Percentiles rank a stretch among this genome's conserved stretches.
phyloP scores from a whole-genome alignment of 2,113 vertebrate species.

The Ceyx melanurus region DNA sequence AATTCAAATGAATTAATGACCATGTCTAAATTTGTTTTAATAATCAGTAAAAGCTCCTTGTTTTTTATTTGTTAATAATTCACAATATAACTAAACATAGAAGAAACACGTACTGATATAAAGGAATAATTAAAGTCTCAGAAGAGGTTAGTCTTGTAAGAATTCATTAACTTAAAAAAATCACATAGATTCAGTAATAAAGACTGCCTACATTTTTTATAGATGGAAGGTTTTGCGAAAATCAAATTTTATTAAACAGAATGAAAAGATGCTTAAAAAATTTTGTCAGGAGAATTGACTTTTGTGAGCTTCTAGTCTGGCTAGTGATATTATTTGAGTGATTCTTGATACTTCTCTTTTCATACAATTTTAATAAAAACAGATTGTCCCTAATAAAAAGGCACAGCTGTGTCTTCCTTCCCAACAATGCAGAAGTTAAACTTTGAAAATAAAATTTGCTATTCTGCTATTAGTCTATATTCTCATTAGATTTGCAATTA shows the following conservation, averaged over 20 bases:
- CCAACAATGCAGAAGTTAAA: neutral
- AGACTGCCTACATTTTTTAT: neutral
- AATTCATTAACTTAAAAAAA: neutral
- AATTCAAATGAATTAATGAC: neutral
- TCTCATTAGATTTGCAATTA: neutral
- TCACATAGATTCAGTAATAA: neutral
- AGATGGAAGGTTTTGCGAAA: neutral
- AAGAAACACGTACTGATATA: neutral
- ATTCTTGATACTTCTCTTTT: neutral
- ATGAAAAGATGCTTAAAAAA: slow-evolving; percentile 8
- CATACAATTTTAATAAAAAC: slow-evolving; percentile 53
- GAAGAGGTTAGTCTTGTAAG: neutral
- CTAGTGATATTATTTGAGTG: neutral
- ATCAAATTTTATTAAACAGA: slow-evolving; percentile 3
- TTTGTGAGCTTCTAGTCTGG: neutral
- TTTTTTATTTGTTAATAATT: neutral
- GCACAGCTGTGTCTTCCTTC: neutral
- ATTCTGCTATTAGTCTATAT: neutral
- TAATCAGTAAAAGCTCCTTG: neutral
- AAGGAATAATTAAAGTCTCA: neutral
- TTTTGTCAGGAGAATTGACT: neutral
- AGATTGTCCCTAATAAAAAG: neutral
- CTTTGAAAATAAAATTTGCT: neutral
- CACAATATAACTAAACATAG: neutral
- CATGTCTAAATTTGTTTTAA: neutral